phyloP scores from a whole-genome alignment of 2,113 vertebrate species.

The Connochaetes taurinus region DNA sequence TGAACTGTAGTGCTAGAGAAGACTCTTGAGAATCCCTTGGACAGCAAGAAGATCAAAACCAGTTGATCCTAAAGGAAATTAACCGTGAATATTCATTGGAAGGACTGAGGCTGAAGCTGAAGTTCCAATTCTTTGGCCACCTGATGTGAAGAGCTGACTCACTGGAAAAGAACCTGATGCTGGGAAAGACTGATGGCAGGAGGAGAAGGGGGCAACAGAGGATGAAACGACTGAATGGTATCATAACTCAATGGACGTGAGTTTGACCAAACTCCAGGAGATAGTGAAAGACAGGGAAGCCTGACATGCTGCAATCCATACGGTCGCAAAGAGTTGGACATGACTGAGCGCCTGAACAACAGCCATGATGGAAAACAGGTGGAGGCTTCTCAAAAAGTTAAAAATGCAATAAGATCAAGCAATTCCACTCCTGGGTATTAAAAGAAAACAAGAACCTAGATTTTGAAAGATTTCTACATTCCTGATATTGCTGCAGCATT shows the following conservation, averaged over 20 bases:
- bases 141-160: neutral
- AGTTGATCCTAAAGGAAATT: neutral
- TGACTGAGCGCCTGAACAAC: neutral
- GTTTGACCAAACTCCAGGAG: neutral
- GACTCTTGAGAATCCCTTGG: neutral
- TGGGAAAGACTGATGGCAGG: neutral
- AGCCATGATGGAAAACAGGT: neutral
- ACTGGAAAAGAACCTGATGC: neutral
- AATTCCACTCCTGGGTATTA: too few relatives aligned
- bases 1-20: neutral
- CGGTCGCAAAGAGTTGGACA: fast-evolving
- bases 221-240: neutral
- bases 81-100: neutral
- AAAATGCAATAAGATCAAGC: neutral
- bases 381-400: neutral
- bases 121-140: neutral
- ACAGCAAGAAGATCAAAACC: neutral
- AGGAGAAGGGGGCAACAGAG: neutral
- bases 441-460: neutral
- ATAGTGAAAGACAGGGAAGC: neutral
- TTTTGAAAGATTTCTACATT: neutral
- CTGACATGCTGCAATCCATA: neutral
- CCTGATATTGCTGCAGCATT: neutral
- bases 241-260: neutral
- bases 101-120: neutral